Conservation (phyloP, 2,888 invertebrate genomes). For the Petrolisthes manimaculis region DNA sequence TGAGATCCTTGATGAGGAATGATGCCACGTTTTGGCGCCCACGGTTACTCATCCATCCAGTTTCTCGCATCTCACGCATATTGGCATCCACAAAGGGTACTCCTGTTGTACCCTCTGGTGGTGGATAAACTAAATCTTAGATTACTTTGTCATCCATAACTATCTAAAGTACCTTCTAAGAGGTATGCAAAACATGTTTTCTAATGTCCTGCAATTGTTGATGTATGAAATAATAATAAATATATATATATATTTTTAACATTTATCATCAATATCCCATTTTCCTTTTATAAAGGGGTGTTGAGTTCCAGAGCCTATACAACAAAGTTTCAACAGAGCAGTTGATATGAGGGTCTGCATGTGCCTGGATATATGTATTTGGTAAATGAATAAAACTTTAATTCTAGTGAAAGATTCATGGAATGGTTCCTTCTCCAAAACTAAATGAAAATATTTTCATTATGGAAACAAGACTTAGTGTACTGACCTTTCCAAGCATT, state of each 20-base stretch:
- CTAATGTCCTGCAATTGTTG: background rate
- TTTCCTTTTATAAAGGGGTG: no score
- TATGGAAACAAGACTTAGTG: no score
- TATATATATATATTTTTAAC: no score
- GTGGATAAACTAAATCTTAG: background rate
- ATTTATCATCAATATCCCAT: no score
- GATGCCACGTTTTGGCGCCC: slow-evolving; percentile 71
- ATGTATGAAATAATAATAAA: background rate
- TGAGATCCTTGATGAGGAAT: slow-evolving; percentile 70
- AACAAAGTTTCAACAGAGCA: no score
- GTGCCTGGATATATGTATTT: no score
- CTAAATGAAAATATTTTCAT: no score
- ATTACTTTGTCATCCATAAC: background rate
- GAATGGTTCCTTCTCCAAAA: no score
- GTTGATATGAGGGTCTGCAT: no score
- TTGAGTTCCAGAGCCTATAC: no score
- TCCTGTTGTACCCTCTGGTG: slow-evolving; percentile 69
- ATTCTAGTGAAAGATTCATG: no score
- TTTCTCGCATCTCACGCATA: slow-evolving; percentile 70
- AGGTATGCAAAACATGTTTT: background rate
- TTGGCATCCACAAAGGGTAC: slow-evolving; percentile 71
- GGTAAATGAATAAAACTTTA: no score
- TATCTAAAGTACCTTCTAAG: background rate
- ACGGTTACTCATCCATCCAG: slow-evolving; percentile 71
- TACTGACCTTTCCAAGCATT: slow-evolving; percentile 65